Evolutionary conservation across 1,140 invertebrate species (phyloP).

Genomic region (Hylyphantes graminicola): DNA sequence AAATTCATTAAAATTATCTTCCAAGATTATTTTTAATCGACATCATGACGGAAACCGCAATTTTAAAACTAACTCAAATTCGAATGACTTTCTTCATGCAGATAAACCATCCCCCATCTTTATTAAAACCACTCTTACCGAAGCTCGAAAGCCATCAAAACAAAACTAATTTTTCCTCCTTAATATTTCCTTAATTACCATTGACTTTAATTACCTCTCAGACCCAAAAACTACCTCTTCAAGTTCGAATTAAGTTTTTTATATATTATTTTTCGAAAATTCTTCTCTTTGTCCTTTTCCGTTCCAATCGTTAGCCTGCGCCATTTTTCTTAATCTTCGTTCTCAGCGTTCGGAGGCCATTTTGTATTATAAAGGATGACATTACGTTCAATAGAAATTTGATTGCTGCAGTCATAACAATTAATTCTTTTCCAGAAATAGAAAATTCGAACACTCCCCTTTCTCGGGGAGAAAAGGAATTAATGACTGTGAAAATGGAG

Average conservation of each 20-base stretch:
- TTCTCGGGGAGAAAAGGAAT: slow-evolving; percentile 42
- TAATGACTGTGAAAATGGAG: slow-evolving; percentile 59
- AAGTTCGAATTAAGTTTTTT: slow-evolving; percentile 9
- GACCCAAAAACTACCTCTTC: slow-evolving; percentile 42
- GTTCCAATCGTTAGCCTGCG: slow-evolving; percentile 9
- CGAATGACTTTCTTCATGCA: too few relatives aligned
- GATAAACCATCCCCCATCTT: too few relatives aligned
- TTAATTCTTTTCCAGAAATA: slow-evolving; percentile 45
- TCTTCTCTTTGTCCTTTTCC: neutral
- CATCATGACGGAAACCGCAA: too few relatives aligned
- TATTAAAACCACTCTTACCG: too few relatives aligned
- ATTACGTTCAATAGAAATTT: slow-evolving; percentile 33
- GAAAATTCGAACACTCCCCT: slow-evolving; percentile 22
- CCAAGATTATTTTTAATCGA: too few relatives aligned
- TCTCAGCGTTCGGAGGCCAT: slow-evolving; percentile 1
- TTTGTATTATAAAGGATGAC: slow-evolving; percentile 2
- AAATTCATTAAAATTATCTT: too few relatives aligned
- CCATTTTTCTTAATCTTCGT: slow-evolving; percentile 51
- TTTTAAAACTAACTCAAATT: too few relatives aligned
- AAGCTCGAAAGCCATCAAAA: neutral
- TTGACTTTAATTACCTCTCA: slow-evolving; percentile 42
- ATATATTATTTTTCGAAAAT: neutral
- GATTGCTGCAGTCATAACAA: slow-evolving; percentile 52
- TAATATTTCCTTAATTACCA: slow-evolving; percentile 47
- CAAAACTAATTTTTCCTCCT: slow-evolving; percentile 44